Conservation (phyloP, 2,797 vertebrate genomes). For the Coccyzus lansbergi region DNA sequence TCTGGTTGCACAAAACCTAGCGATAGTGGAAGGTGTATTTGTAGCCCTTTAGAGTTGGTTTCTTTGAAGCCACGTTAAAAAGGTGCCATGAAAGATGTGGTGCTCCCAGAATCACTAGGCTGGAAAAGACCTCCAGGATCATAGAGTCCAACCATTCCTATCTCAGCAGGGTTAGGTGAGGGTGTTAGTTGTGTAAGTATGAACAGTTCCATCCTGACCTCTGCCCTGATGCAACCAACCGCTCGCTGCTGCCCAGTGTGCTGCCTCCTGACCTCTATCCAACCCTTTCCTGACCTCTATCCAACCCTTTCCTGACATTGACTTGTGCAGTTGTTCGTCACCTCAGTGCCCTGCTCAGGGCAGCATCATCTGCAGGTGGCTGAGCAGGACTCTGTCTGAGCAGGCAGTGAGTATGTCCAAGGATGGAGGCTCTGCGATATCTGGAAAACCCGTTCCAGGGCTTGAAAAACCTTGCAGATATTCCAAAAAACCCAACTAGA, state of each 20-base stretch:
- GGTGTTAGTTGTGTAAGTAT: background rate
- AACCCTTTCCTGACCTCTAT: background rate
- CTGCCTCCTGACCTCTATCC: no score
- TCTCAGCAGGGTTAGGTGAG: accelerated
- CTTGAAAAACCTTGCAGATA: background rate
- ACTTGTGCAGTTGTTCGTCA: background rate
- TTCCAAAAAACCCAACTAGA: background rate
- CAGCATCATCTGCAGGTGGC: background rate
- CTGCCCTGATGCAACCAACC: accelerated
- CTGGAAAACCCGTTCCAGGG: background rate
- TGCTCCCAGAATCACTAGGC: no score
- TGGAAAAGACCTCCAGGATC: no score
- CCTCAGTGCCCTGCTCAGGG: background rate
- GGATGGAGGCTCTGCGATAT: background rate
- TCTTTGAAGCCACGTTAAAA: background rate
- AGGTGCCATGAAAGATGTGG: accelerated
- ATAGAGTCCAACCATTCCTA: no score
- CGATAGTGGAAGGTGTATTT: background rate
- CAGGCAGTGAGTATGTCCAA: background rate
- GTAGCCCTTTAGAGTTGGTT: accelerated
- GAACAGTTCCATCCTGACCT: background rate
- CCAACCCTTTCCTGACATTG: background rate
- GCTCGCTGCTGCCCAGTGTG: accelerated
- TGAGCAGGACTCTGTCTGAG: accelerated
- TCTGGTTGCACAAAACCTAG: background rate